Conservation (phyloP, 2,797 vertebrate genomes). For the Triplophysa yarkandensis region DNA sequence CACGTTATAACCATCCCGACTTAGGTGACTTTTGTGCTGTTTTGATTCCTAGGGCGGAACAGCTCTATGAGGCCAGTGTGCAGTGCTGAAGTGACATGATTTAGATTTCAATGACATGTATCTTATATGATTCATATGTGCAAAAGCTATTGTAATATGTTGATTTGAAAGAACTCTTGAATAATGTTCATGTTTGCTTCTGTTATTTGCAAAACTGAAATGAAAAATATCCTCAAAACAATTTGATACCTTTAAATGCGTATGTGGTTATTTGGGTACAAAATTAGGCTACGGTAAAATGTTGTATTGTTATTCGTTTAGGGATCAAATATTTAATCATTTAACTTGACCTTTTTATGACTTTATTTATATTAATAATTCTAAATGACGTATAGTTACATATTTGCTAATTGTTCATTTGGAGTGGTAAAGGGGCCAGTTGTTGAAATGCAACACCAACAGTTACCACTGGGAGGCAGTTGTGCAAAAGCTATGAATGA, state of each 20-base stretch:
- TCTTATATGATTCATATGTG: conserved; percentile 60
- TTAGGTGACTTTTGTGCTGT: conserved; percentile 71
- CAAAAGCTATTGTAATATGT: conserved; percentile 61
- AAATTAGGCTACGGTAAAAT: conserved; percentile 40
- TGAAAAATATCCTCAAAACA: conserved; percentile 38
- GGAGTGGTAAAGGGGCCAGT: neutral
- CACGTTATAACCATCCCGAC: conserved; percentile 62
- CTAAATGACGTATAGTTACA: neutral
- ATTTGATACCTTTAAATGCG: conserved; percentile 54
- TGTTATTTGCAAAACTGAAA: conserved; percentile 58
- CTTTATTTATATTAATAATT: neutral
- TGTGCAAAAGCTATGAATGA: conserved; percentile 4
- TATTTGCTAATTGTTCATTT: neutral
- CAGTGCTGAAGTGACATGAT: conserved; percentile 7
- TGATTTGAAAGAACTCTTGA: conserved; percentile 61
- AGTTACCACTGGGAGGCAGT: conserved; percentile 34
- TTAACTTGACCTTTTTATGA: conserved; percentile 59
- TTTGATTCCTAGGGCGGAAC: neutral
- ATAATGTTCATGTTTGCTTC: conserved; percentile 59
- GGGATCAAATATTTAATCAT: conserved; percentile 71
- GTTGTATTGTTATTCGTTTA: conserved; percentile 66
- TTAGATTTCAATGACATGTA: conserved; percentile 55
- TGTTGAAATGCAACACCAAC: neutral
- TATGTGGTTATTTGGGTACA: conserved; percentile 66
- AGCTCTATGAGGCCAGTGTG: neutral